Conservation (phyloP, 37 sponge, comb jelly and placozoan genomes). For the Spongilla lacustris region DNA sequence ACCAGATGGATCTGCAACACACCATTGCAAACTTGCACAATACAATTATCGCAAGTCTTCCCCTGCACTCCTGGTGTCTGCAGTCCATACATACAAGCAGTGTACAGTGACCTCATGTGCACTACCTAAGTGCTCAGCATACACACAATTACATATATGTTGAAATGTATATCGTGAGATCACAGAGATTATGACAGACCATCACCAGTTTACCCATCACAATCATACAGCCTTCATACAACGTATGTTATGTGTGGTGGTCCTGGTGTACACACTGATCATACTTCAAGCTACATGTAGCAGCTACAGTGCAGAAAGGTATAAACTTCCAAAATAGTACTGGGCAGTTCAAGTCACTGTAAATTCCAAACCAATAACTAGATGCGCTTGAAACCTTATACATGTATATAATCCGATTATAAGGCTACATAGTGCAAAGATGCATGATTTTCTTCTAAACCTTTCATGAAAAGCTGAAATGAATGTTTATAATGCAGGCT, state of each 20-base stretch:
- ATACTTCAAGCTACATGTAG: conserved; percentile 1
- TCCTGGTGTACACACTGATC: not conserved
- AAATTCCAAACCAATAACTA: not conserved
- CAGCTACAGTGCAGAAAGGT: not conserved
- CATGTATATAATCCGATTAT: not conserved
- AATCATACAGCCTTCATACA: not conserved
- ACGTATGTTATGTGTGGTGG: not conserved
- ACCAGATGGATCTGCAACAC: not conserved
- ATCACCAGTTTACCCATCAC: not conserved
- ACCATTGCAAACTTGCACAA: conserved; percentile 1
- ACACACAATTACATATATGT: not conserved
- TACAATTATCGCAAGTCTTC: not conserved
- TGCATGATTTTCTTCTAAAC: conserved; percentile 1
- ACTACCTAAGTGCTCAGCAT: not conserved
- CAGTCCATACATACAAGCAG: not conserved
- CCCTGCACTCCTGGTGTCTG: not conserved
- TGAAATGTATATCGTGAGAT: not conserved
- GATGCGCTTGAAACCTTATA: not conserved
- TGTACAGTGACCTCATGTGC: not conserved
- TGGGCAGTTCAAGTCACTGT: not conserved
- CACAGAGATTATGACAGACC: conserved; percentile 1
- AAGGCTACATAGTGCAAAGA: not conserved
- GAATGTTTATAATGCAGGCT: too few relatives aligned
- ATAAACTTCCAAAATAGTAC: not conserved
- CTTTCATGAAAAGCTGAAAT: not conserved